Base-by-base conservation (phyloP, 2,113 vertebrate genomes). In the Parotia lawesii region DNA sequence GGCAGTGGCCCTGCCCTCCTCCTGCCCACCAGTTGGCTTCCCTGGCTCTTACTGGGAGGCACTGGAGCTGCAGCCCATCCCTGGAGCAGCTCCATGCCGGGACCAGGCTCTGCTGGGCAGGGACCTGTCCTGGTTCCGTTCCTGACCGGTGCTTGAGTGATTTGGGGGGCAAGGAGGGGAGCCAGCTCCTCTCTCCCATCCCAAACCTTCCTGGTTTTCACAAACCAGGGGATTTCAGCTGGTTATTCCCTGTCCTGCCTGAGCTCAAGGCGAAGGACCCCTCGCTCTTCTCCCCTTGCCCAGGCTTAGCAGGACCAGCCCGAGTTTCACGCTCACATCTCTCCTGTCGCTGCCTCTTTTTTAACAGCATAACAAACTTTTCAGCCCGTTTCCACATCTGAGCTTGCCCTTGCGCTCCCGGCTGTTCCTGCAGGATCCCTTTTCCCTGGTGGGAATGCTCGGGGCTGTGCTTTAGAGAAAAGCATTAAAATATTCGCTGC, bases 281-380 rank as follows among this genome's bases (percentile, higher is more conserved):
- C 19, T 25, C 35, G 27, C 14, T 3, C 5, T 6, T 2, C 69
- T 60, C 61, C 58, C 61, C 35, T 28, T 9, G 45, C 81, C 61
- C 38, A 48, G 80, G 44, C 65, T 70, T 3, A 19, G 77, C 88
- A 67, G 87, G 73, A 78, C 76, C 57, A 25, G 61, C 57, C 37
- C 1, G 21, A 6, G 10, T 29, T n/a, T 3, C 72, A n/a, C 75
- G 5, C 48, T 47, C 28, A 0, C 6, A 0, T 42, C 56, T 54
- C 64, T 70, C 23, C 1, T 1, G 2, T 23, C 71, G 35, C 71
- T 47, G 60, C 42, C 28, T 31, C 35, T 70, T 67, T 51, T 54
- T 62, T 33, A 35, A 4, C 15, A 42, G 3, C 48, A 22, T 1
- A 56, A 29, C 33, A 19, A 35, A 50, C 42, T 24, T 73, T 24